Conservation (phyloP, 2,797 vertebrate species). For the Pseudochirops corinnae region DNA sequence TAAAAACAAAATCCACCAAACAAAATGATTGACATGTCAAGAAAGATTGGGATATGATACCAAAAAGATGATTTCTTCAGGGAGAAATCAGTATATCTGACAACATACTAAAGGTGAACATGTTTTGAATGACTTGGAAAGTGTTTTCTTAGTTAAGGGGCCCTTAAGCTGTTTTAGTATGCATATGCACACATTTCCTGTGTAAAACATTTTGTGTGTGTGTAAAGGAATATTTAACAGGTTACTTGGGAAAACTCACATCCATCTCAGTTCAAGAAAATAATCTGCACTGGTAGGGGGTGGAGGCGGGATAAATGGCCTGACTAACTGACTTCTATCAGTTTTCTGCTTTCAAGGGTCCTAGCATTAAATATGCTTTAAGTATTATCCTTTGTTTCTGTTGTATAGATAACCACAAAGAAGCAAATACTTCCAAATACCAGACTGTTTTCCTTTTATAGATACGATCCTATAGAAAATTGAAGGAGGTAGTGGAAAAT, state of each 20-base stretch:
- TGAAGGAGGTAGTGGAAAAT: slow-evolving; percentile 33
- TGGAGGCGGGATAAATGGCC: not conserved
- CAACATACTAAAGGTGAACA: slow-evolving; percentile 30
- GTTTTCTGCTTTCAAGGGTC: slow-evolving; percentile 14
- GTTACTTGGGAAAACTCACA: slow-evolving; percentile 24
- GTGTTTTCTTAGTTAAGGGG: slow-evolving; percentile 20
- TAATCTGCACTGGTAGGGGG: not conserved
- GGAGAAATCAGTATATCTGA: slow-evolving; percentile 9
- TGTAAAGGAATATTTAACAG: slow-evolving; percentile 7
- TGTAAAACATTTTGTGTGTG: slow-evolving; percentile 11
- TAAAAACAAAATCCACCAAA: not conserved
- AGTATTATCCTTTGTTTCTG: slow-evolving; percentile 23
- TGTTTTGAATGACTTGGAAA: slow-evolving; percentile 49
- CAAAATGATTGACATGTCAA: not conserved
- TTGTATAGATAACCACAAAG: not conserved
- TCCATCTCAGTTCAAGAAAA: slow-evolving; percentile 32
- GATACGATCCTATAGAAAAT: slow-evolving; percentile 51
- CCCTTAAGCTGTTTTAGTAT: slow-evolving; percentile 23
- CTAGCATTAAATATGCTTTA: not conserved
- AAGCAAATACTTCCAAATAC: slow-evolving; percentile 34
- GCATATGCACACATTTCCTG: slow-evolving; percentile 36
- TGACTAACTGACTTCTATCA: not conserved
- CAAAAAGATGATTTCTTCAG: slow-evolving; percentile 32
- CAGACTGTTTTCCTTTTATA: not conserved
- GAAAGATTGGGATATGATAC: not conserved